phyloP scores from a whole-genome alignment of 1,140 invertebrate genomes.

The Cotesia chilonis region DNA sequence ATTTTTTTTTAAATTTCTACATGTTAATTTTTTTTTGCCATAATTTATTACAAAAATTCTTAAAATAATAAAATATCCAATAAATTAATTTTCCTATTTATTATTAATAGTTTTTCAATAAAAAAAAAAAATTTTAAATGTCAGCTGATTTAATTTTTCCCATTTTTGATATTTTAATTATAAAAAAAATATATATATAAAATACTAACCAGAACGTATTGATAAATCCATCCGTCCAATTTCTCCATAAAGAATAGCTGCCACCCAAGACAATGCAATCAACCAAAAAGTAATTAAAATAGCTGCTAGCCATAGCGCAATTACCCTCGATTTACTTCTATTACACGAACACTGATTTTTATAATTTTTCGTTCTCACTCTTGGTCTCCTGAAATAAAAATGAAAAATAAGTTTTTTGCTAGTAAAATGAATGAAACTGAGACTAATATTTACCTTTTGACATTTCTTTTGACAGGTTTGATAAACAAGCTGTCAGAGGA shows the following conservation, averaged over 20 bases:
- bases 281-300: conserved; percentile 63
- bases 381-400: conserved; percentile 47
- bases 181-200: too few species aligned
- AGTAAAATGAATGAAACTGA: background rate
- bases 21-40: too few species aligned
- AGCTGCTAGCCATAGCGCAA: conserved; percentile 57
- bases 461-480: conserved; percentile 67
- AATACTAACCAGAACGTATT: conserved; percentile 62
- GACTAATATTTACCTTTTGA: conserved; percentile 59
- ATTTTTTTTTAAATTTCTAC: too few species aligned
- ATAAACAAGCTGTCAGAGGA: conserved; percentile 71
- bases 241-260: conserved; percentile 64
- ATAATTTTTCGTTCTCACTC: conserved; percentile 47
- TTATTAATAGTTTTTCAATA: too few species aligned
- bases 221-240: conserved; percentile 62
- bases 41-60: too few species aligned
- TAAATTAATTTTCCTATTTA: too few species aligned
- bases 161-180: too few species aligned
- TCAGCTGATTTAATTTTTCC: too few species aligned
- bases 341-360: conserved; percentile 49
- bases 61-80: too few species aligned
- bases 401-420: background rate
- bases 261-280: conserved; percentile 62
- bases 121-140: too few species aligned
- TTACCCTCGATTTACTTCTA: conserved; percentile 49